Conservation (phyloP, 2,113 vertebrate species). For the Gavialis gangeticus region DNA sequence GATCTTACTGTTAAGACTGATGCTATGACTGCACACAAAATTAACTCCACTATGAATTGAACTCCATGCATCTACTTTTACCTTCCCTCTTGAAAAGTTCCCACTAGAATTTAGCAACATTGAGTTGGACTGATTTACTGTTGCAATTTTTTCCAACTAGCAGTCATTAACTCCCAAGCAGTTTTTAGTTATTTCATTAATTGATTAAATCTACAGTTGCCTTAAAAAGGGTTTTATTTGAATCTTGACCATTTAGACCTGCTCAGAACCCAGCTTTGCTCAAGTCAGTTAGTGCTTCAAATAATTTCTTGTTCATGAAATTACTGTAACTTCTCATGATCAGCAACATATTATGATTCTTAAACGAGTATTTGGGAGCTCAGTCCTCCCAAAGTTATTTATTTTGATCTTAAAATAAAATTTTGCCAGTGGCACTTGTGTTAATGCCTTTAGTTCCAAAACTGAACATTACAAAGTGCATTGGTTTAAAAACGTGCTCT, state of each 20-base stretch:
- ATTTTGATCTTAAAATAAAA: not conserved
- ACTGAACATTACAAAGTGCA: not conserved
- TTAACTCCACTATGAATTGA: conserved; percentile 36
- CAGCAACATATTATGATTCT: not conserved
- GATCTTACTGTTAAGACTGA: not conserved
- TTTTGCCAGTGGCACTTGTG: conserved; percentile 7
- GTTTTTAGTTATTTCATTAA: not conserved
- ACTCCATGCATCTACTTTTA: not conserved
- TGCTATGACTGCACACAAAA: not conserved
- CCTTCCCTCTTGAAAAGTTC: not conserved
- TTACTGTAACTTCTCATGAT: not conserved
- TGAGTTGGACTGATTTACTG: not conserved
- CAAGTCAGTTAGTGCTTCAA: not conserved
- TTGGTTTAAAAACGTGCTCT: not conserved
- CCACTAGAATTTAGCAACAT: not conserved
- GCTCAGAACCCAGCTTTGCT: not conserved
- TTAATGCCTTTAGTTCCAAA: conserved; percentile 42
- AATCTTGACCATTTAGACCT: not conserved
- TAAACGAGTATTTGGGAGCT: not conserved
- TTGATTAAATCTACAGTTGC: not conserved
- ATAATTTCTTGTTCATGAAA: not conserved
- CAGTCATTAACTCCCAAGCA: not conserved
- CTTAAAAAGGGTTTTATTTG: not conserved
- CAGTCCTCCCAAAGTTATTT: not conserved
- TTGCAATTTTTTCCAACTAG: not conserved